Evolutionary conservation across 2,113 vertebrate genomes (phyloP), one percentile per base, ranked within the genome.

Genomic region (Craseonycteris thonglongyai): DNA sequence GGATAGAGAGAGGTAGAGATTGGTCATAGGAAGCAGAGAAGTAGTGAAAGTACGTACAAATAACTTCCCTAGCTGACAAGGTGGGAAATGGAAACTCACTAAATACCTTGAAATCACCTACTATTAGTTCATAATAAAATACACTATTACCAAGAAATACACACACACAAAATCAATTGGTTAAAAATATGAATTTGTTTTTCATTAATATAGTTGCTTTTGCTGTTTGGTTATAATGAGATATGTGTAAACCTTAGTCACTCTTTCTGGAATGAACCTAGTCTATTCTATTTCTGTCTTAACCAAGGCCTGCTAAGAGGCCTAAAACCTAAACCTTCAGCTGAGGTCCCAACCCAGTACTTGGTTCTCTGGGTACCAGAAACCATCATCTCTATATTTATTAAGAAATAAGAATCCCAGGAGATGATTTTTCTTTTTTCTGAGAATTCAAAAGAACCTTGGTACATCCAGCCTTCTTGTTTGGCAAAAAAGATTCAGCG

Each of bases 391-490:
- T 66, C 12, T 30, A 38, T 54, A 90, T 91, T 88, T 91, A 35
- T 63, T 83, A 75, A 90, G 61, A 69, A 84, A 61, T 2, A 72
- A 22, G 83, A 3, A 80, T 94, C 38, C 12, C 16, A 58, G n/a
- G 19, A 82, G 51, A 38, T 83, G n/a, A 79, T 91, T 85, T 96
- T 84, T 30, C n/a, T n/a, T 96, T 69, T 13, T 12, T 42, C 30
- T 59, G 38, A 85, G 74, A 94, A 88, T 61, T 81, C 49, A 45
- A 63, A 51, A 93, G 49, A 92, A 59, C 54, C 54, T 42, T 71
- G 58, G 59, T 85, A 82, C 15, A 51, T 65, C 14, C 61, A 89
- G 65, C 61, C 54, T 51, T 85, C 28, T 61, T 91, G 12, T 87
- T 90, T 54, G 22, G 75, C 63, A 61, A 58, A 45, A 88, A 93